Conservation (phyloP, 1,140 invertebrate species). For the Gonioctena quinquepunctata region DNA sequence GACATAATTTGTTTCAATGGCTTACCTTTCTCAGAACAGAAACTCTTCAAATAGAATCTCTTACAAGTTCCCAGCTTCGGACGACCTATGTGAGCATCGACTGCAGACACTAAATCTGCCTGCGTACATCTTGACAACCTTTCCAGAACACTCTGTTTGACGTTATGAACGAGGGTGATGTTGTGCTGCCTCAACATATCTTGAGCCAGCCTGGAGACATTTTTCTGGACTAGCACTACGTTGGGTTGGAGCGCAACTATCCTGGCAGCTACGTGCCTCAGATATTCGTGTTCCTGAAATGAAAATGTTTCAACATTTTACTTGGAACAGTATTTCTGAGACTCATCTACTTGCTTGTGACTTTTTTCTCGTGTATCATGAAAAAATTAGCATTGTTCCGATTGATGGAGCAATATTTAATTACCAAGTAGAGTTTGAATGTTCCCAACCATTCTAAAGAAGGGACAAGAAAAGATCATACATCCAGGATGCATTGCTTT, state of each 20-base stretch:
- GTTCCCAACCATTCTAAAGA: no score
- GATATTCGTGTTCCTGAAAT: slow-evolving; percentile 83
- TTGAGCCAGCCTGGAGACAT: slow-evolving; percentile 86
- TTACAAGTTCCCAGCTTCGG: slow-evolving; percentile 86
- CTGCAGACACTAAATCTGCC: slow-evolving; percentile 85
- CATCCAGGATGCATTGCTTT: no score
- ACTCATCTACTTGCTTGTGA: no score
- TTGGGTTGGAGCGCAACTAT: slow-evolving; percentile 84
- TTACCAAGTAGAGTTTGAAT: no score
- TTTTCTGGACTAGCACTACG: slow-evolving; percentile 87
- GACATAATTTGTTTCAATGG: no score
- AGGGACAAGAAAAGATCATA: no score
- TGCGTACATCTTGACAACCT: slow-evolving; percentile 80
- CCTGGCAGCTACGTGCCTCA: slow-evolving; percentile 85
- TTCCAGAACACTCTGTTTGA: slow-evolving; percentile 84
- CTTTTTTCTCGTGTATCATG: no score
- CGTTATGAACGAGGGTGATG: slow-evolving; percentile 86
- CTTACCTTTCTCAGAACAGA: slow-evolving; percentile 61
- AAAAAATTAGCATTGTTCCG: no score
- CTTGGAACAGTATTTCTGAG: no score
- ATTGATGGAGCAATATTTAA: no score
- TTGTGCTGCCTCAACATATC: slow-evolving; percentile 79
- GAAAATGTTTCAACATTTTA: not conserved
- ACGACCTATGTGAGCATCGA: slow-evolving; percentile 84
- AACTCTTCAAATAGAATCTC: slow-evolving; percentile 79